A percentile compares a stretch with the other conserved stretches of the same genome.
Conservation (phyloP, 2,888 invertebrate species). For the Cotesia congregata region DNA sequence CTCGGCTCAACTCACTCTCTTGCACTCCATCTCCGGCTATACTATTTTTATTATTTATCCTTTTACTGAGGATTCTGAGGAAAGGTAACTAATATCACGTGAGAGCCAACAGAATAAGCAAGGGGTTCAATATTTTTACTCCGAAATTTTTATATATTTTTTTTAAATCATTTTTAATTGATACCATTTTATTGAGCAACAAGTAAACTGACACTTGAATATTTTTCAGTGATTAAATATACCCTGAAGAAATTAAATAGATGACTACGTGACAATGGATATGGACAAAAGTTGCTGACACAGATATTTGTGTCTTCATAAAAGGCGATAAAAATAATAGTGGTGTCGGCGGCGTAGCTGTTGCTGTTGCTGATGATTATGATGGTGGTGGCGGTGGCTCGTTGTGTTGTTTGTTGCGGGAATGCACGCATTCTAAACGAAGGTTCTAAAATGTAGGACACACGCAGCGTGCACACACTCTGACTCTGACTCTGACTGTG, state of each 20-base stretch:
- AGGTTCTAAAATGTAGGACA: conserved; percentile 67
- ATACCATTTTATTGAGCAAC: background rate
- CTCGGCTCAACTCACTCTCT: conserved; percentile 20
- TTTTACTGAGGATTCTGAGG: conserved; percentile 6
- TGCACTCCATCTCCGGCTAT: conserved; percentile 11
- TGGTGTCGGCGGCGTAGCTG: background rate
- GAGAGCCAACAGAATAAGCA: background rate
- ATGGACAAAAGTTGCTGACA: conserved; percentile 13
- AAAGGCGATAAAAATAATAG: conserved; percentile 4
- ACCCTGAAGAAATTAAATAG: conserved; percentile 2
- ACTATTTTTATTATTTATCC: conserved; percentile 18
- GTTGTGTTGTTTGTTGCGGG: conserved; percentile 8
- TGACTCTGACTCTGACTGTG: background rate
- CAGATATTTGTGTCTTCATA: conserved; percentile 9
- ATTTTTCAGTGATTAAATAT: background rate
- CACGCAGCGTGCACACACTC: conserved; percentile 46
- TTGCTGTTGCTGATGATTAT: background rate
- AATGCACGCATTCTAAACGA: conserved; percentile 46
- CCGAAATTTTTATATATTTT: background rate
- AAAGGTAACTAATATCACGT: background rate
- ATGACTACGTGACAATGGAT: background rate
- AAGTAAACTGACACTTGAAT: background rate
- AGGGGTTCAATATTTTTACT: background rate
- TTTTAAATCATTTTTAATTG: background rate
- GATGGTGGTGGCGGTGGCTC: background rate